phyloP scores from a whole-genome alignment of 2,797 vertebrate genomes.

The Darevskia nairensis region DNA sequence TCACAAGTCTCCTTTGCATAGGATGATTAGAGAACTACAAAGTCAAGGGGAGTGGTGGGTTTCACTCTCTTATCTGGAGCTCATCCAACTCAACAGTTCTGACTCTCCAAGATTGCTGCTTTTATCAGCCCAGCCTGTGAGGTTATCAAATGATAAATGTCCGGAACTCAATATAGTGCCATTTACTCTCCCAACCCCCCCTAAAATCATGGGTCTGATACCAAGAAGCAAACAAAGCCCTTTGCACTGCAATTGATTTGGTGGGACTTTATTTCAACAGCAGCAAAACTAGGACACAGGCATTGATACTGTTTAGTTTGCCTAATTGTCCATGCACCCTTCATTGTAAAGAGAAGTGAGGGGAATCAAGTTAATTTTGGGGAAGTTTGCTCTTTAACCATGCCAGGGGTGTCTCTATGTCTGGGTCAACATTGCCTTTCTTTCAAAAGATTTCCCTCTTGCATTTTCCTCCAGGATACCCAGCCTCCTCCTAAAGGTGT shows the following conservation, averaged over 20 bases:
- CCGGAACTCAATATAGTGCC: not conserved
- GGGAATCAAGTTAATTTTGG: not conserved
- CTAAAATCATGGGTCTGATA: not conserved
- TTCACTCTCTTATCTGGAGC: not conserved
- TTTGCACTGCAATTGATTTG: not conserved
- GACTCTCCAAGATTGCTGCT: fast-evolving
- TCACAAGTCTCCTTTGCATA: constrained; percentile 25
- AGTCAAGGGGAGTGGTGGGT: not conserved
- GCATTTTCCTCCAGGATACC: constrained; percentile 30
- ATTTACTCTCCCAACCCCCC: not conserved
- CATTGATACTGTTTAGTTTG: not conserved
- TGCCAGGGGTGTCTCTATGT: not conserved
- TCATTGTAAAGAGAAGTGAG: fast-evolving
- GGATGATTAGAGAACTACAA: constrained; percentile 51
- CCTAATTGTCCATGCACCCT: fast-evolving
- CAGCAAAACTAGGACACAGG: not conserved
- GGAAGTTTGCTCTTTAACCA: not conserved
- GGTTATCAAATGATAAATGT: not conserved
- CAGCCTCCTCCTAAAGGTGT: constrained; percentile 16
- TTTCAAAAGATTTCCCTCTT: not conserved
- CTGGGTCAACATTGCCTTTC: constrained; percentile 23
- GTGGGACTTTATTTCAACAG: not conserved
- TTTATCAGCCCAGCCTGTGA: not conserved
- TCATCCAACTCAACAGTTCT: fast-evolving
- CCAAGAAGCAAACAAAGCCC: not conserved